phyloP scores from a whole-genome alignment of 2,888 invertebrate species.

The Danaus chrysippus region DNA sequence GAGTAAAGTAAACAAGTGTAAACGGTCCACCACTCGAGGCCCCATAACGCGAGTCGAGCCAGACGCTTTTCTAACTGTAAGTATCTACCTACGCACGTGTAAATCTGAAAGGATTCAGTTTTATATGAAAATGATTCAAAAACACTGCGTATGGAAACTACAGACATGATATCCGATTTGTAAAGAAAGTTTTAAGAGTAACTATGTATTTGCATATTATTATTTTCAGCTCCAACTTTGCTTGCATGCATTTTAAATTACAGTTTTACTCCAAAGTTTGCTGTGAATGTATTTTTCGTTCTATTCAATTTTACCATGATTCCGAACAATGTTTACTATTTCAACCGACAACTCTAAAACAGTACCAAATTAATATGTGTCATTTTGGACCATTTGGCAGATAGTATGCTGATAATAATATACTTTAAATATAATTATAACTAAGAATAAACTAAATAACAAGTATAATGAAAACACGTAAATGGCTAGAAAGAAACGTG shows the following conservation, averaged over 20 bases:
- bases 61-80: conserved; percentile 44
- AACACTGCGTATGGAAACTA: conserved; percentile 18
- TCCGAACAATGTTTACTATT: no score
- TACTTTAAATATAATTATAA: no score
- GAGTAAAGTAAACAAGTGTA: conserved; percentile 27
- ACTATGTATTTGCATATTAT: not conserved
- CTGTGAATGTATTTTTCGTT: no score
- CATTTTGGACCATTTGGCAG: no score
- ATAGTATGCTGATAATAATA: no score
- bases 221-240: not conserved
- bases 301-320: no score
- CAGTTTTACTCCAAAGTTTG: no score
- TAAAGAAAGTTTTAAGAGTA: not conserved
- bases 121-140: conserved; percentile 34
- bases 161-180: conserved; percentile 6
- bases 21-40: conserved; percentile 53
- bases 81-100: conserved; percentile 38
- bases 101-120: conserved; percentile 51
- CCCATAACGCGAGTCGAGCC: conserved; percentile 45
- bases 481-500: not conserved
- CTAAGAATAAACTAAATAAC: no score
- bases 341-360: no score
- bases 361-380: no score
- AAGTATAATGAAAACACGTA: not conserved
- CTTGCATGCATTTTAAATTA: no score